phyloP scores from a whole-genome alignment of 2,888 invertebrate species.

The Hipparchia semele region DNA sequence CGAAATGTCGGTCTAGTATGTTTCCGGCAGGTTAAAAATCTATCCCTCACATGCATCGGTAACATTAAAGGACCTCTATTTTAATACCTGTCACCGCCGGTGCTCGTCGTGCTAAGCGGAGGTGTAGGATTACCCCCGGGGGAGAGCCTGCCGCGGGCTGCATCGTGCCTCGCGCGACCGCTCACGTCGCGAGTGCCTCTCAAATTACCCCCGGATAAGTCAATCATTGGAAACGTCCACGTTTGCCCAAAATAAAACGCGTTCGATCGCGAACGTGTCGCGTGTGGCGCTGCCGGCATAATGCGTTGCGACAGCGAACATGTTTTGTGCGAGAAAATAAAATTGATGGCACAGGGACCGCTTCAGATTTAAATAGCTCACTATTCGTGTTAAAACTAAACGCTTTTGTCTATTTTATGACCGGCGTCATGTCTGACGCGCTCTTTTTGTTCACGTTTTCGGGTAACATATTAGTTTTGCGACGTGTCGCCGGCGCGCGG shows the following conservation, averaged over 20 bases:
- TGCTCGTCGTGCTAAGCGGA: constrained; percentile 35
- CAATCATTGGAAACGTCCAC: constrained; percentile 78
- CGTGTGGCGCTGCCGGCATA: constrained; percentile 76
- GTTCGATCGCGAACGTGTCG: constrained; percentile 73
- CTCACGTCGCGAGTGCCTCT: constrained; percentile 67
- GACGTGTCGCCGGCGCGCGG: constrained; percentile 65
- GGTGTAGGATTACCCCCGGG: constrained; percentile 64
- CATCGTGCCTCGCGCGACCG: constrained; percentile 43
- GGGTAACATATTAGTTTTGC: constrained; percentile 74
- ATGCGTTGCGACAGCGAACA: constrained; percentile 81
- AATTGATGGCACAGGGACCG: constrained; percentile 76
- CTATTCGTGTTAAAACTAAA: constrained; percentile 75
- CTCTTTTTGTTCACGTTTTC: constrained; percentile 62
- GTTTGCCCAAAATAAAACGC: constrained; percentile 77
- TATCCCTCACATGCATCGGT: constrained; percentile 41
- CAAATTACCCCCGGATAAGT: constrained; percentile 83
- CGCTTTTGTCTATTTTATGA: constrained; percentile 80
- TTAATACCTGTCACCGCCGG: constrained; percentile 64
- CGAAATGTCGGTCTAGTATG: constrained; percentile 15
- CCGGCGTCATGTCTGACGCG: constrained; percentile 63
- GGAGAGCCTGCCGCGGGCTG: constrained; percentile 52
- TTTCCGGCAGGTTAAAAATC: constrained; percentile 41
- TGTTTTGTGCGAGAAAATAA: constrained; percentile 83
- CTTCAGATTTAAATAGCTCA: constrained; percentile 78
- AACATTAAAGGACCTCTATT: constrained; percentile 50